phyloP scores from a whole-genome alignment of 2,113 vertebrate genomes.

The Tetraodon nigroviridis region DNA sequence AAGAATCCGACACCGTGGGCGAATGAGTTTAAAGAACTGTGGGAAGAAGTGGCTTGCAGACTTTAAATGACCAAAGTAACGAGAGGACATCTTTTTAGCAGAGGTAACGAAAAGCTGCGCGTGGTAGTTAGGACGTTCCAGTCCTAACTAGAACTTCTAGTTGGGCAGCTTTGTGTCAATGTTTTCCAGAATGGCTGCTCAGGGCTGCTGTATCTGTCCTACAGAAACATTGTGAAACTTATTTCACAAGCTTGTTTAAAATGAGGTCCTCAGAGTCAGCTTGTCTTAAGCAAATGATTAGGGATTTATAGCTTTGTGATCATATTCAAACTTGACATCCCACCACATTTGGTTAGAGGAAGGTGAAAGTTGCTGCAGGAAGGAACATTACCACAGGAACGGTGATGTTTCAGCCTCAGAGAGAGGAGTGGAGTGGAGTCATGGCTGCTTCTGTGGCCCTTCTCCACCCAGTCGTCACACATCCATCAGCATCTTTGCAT shows the following conservation, averaged over 20 bases:
- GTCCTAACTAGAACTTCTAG: too few relatives aligned
- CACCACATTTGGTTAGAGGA: conserved; percentile 28
- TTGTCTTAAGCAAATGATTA: conserved; percentile 5
- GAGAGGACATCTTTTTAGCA: too few relatives aligned
- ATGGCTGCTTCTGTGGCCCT: conserved; percentile 53
- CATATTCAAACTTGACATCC: conserved; percentile 18
- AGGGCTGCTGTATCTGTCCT: background rate
- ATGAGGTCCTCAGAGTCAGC: background rate
- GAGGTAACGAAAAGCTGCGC: too few relatives aligned
- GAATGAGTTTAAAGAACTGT: too few relatives aligned
- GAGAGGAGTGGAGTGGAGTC: conserved; percentile 10
- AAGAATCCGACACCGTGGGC: too few relatives aligned
- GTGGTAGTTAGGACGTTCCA: too few relatives aligned
- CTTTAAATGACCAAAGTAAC: too few relatives aligned
- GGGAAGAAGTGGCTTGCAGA: too few relatives aligned
- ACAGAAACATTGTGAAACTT: background rate
- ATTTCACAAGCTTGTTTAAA: background rate
- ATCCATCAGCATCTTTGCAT: conserved; percentile 42
- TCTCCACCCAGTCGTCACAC: conserved; percentile 59
- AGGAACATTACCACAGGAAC: conserved; percentile 36
- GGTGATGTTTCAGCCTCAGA: conserved; percentile 1
- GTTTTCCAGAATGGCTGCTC: background rate
- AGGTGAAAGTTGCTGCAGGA: conserved; percentile 46
- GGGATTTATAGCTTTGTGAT: conserved; percentile 12
- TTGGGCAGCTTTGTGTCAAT: too few relatives aligned